Conservation (phyloP, 2,797 vertebrate genomes). For the Onychomys torridus region DNA sequence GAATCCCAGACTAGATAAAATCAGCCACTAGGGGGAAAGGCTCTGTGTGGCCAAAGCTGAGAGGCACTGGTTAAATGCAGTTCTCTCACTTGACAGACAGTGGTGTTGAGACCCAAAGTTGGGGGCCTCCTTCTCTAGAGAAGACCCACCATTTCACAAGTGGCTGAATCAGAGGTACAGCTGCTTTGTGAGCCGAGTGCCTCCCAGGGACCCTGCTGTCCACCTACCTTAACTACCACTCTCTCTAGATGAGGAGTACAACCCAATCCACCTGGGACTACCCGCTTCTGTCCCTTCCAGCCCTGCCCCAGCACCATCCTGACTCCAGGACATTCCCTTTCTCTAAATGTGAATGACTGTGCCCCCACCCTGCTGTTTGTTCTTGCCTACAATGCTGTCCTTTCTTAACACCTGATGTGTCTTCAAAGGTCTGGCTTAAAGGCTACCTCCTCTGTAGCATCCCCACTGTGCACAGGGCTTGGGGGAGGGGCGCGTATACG, state of each 20-base stretch:
- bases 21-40: neutral
- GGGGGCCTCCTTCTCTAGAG: neutral
- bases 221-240: neutral
- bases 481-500: neutral
- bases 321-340: neutral
- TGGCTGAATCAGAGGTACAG: neutral
- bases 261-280: neutral
- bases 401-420: neutral
- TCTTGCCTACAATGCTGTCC: neutral
- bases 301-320: neutral
- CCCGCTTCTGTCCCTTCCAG: neutral
- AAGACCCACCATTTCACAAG: neutral
- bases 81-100: neutral
- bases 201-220: neutral
- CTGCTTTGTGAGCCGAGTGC: neutral
- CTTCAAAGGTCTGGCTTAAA: neutral
- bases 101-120: fast-evolving
- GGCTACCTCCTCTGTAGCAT: neutral
- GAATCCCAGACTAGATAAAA: neutral
- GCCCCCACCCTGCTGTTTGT: neutral
- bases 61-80: neutral
- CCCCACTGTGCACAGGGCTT: neutral
- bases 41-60: neutral
- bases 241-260: neutral
- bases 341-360: neutral